A percentile compares a stretch with the other conserved stretches of the same genome.
Evolutionary conservation across 2,113 vertebrate species (phyloP).

Genomic region (Ctenodactylus gundi): DNA sequence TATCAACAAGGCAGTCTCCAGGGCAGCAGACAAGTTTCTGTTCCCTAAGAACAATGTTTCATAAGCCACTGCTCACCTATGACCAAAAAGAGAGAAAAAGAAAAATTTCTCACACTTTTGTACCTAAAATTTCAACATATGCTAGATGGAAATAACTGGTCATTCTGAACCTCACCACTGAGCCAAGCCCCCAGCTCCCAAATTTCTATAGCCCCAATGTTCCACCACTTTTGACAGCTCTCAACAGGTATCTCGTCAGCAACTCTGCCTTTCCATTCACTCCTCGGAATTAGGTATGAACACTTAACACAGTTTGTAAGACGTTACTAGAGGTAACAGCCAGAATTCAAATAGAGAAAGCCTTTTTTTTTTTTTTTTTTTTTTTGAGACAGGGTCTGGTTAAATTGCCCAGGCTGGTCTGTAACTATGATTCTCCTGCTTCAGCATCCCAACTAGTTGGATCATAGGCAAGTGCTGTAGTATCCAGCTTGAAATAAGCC

Average conservation of each 20-base stretch:
- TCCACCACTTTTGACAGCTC: neutral
- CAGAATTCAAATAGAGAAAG: neutral
- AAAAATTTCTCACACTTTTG: neutral
- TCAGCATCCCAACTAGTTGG: neutral
- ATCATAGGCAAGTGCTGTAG: neutral
- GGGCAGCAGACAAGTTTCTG: neutral
- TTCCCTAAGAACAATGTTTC: neutral
- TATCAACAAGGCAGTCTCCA: neutral
- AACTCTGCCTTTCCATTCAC: neutral
- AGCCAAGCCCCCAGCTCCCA: neutral
- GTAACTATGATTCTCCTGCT: neutral
- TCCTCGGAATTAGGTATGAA: neutral
- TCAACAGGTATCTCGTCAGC: neutral
- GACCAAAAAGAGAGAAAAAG: neutral
- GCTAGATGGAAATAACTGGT: neutral
- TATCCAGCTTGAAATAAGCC: neutral
- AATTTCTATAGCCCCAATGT: neutral
- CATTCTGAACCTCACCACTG: neutral
- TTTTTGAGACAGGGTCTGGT: neutral
- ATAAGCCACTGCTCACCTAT: neutral
- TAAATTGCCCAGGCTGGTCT: neutral
- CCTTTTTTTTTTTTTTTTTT: neutral
- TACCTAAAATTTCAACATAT: slow-evolving; percentile 5
- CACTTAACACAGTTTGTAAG: neutral
- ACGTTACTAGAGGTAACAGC: neutral